Percentiles rank a stretch among this genome's conserved stretches.
These are phyloP conservation scores for Autographa gamma DNA, from an alignment of 2,888 invertebrate genomes.

Conservation along the genomic window DNA sequence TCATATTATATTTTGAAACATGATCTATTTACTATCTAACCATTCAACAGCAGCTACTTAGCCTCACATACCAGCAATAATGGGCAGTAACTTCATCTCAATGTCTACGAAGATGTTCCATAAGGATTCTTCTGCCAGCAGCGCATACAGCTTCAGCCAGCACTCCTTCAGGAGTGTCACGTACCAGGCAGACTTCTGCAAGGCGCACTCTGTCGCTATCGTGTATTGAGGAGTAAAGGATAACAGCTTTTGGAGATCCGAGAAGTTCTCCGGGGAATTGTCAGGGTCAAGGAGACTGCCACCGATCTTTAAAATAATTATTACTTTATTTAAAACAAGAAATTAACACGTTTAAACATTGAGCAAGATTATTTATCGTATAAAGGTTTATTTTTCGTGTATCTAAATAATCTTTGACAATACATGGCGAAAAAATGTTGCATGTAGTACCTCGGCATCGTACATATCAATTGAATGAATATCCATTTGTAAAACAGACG, in stretches of 20 bases:
- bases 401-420: no score
- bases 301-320: slow-evolving; percentile 70
- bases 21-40: no score
- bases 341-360: no score
- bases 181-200: slow-evolving; percentile 78
- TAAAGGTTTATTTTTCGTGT: no score
- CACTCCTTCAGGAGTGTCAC: slow-evolving; percentile 67
- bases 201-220: slow-evolving; percentile 70
- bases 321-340: no score
- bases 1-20: no score
- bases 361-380: no score
- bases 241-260: slow-evolving; percentile 72
- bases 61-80: slow-evolving; percentile 77
- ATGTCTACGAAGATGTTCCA: slow-evolving; percentile 81
- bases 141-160: slow-evolving; percentile 52
- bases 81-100: slow-evolving; percentile 82
- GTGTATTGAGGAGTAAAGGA: slow-evolving; percentile 67
- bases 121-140: slow-evolving; percentile 69
- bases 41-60: no score
- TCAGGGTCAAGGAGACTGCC: slow-evolving; percentile 82
- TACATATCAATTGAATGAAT: slow-evolving; percentile 61
- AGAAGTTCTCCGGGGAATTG: slow-evolving; percentile 76
- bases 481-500: slow-evolving; percentile 64
- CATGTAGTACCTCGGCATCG: slow-evolving; percentile 72
- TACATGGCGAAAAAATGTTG: background rate